Base-by-base conservation (phyloP, 2,888 invertebrate species). In the Drosophila prolongata region DNA sequence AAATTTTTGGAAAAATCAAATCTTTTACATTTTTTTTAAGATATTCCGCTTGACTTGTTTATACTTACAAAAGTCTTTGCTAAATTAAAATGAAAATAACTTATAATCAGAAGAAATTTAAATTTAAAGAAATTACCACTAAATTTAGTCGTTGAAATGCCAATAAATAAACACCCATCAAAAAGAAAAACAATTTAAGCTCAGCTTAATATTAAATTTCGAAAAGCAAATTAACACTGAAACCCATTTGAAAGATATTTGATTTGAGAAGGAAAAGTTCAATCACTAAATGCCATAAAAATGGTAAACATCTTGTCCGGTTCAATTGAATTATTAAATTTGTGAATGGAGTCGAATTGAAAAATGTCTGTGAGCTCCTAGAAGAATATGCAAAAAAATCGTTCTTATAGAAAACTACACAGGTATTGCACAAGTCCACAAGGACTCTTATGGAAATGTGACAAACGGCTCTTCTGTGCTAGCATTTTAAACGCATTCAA, bases 321-420 rank as follows among this genome's bases (percentile, higher is more conserved):
- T 6, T 27, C 35, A 67, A 68, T 68, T 67, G 10, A 68, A 55
- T 66, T 35, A 67, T 66, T 35, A 14, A 67, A 66, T 19, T 46
- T 35, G 55, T 35, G 35, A 46, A 37, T 14, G 1, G 34, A 24
- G 13, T 9, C 10, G 27, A 8, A 30, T n/a, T 11, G 27, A 52
- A 14, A 24, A 24, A 24, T 24, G 24, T 24, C 4, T 24, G 24
- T 24, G 4, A 24, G 38, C 13, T n/a, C 8, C 30, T 3, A 55
- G 24, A 34, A 57, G 14, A 57, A 56, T 57, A 14, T 16, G 10
- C 9, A 6, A 11, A 56, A 34, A 42, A 24, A 24, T 13, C 19
- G 11, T 24, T 42, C 43, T 35, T 30, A 43, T 34, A 10, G 14
- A 57, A 57, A 43, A 24, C 13, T 34, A 10, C 14, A 10, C 30